A percentile compares a stretch with the other conserved stretches of the same genome.
These are phyloP conservation scores for Halictus rubicundus DNA, from an alignment of 1,140 invertebrate species.

Conservation along the genomic window DNA sequence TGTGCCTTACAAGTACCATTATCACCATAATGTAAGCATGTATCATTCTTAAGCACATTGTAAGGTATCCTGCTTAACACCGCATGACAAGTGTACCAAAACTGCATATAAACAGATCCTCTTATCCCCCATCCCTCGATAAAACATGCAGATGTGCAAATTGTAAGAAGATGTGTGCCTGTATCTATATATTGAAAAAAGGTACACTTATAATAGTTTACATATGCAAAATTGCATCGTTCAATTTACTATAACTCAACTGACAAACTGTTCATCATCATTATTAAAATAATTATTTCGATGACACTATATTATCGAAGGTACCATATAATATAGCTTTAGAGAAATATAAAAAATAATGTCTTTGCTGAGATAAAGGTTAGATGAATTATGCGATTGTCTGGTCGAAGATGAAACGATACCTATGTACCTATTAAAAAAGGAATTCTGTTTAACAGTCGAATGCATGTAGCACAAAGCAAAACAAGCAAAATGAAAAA, in stretches of 20 bases:
- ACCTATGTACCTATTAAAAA: not conserved
- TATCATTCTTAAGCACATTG: conserved; percentile 11
- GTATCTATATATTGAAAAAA: not conserved
- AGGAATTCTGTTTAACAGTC: not conserved
- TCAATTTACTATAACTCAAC: not conserved
- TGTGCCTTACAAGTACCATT: conserved; percentile 5
- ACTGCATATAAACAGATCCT: not conserved
- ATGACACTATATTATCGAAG: no score
- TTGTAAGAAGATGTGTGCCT: not conserved
- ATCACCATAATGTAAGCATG: conserved; percentile 31
- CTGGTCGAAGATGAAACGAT: no score
- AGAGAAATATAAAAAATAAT: not conserved
- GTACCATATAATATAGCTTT: no score
- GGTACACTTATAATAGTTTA: not conserved
- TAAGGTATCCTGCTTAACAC: not conserved
- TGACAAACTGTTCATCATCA: no score
- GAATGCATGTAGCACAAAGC: conserved; percentile 17
- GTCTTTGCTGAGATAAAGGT: not conserved
- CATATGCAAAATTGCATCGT: not conserved
- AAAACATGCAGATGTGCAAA: conserved; percentile 19
- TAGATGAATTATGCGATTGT: not conserved
- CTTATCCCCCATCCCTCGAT: not conserved
- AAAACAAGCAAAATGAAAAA: conserved; percentile 49
- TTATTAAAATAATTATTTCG: not conserved
- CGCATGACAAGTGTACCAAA: not conserved